Base-by-base conservation (phyloP, 2,797 vertebrate species). In the Poliocrania exsul region DNA sequence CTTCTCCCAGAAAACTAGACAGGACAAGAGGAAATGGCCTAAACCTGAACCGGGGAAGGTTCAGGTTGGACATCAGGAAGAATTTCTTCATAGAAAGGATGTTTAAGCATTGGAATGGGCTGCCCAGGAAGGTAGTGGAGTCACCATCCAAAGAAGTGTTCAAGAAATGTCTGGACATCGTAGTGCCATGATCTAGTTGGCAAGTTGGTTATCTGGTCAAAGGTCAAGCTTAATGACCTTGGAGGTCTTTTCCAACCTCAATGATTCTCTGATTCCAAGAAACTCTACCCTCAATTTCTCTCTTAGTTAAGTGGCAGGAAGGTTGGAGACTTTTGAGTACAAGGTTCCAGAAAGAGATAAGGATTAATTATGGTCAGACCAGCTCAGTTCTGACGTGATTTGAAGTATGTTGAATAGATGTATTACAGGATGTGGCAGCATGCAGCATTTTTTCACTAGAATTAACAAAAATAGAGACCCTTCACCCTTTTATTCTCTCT, bases 101-200 rank as follows among this genome's bases (percentile, higher is more conserved):
- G 8, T 8, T 33, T 25, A 64, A 31, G 15, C 4, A 24, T 14
- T 46, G 12, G 21, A 58, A 35, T 23, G 14, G 10, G 8, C n/a
- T 51, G 17, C 17, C 44, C 37, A 51, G 79, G 25, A 24, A 77
- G 2, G 10, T 0, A 17, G 38, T 17, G 7, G 11, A 44, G 11
- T 44, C 24, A 64, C 11, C 10, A 46, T 4, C 24, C 10, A n/a
- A 46, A 28, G 6, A 26, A 51, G 14, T 10, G 24, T 31, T 57
- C n/a, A 38, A 9, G 37, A 77, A 46, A 38, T 64, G 10, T 18
- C 5, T 57, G 50, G 5, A 24, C 0, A 0, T 8, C 11, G 20
- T 6, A 23, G 11, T 9, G 62, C 35, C 24, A 11, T 5, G 16
- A 5, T 33, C 28, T 38, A 2, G 37, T 64, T 44, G 37, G 6